Evolutionary conservation across 2,797 vertebrate genomes (phyloP).

Genomic region (Lagodon rhomboides): DNA sequence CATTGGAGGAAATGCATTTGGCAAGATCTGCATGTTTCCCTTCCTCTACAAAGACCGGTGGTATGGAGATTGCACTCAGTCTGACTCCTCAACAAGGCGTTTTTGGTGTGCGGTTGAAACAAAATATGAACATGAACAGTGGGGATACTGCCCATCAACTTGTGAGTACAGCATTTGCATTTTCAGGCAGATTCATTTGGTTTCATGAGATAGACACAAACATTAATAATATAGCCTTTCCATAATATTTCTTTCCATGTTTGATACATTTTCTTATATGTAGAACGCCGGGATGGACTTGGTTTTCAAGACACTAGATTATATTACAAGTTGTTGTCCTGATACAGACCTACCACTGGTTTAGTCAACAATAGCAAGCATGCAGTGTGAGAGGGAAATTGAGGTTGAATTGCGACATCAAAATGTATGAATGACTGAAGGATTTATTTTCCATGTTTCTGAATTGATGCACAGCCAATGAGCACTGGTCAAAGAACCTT

Average conservation of each 20-base stretch:
- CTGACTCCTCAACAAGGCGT: slow-evolving; percentile 81
- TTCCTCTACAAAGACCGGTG: slow-evolving; percentile 90
- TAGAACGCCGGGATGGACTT: too few species aligned
- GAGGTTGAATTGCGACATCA: neutral
- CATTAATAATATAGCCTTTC: too few species aligned
- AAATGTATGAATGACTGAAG: neutral
- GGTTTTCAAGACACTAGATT: neutral
- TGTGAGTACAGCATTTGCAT: slow-evolving; percentile 82
- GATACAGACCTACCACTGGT: neutral
- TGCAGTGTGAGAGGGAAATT: neutral
- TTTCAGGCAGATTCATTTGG: neutral
- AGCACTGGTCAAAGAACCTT: slow-evolving; percentile 86
- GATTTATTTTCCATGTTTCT: slow-evolving; percentile 14
- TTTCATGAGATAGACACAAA: neutral
- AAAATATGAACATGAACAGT: slow-evolving; percentile 84
- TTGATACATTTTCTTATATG: too few species aligned
- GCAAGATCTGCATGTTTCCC: slow-evolving; percentile 92
- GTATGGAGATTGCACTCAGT: slow-evolving; percentile 89
- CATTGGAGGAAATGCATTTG: slow-evolving; percentile 90
- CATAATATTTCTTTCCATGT: too few species aligned
- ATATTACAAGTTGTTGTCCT: neutral
- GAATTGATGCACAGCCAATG: slow-evolving; percentile 77
- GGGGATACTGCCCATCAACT: slow-evolving; percentile 91
- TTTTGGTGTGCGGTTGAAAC: slow-evolving; percentile 91
- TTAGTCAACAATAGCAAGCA: neutral